A percentile compares a stretch with the other conserved stretches of the same genome.
Evolutionary conservation across 64 coral and sea anemone genomes (phyloP).

Genomic region (Porites lutea): DNA sequence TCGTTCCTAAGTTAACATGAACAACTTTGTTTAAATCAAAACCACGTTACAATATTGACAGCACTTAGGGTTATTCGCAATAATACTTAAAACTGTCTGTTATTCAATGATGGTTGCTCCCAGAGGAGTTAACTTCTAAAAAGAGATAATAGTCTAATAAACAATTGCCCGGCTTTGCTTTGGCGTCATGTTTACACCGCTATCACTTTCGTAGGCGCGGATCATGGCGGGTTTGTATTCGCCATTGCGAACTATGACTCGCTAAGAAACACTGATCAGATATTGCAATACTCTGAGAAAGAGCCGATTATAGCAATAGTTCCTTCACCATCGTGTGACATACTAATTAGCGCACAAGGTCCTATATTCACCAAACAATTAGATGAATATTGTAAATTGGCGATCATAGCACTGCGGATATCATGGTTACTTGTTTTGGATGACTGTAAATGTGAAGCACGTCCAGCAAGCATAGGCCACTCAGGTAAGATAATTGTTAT

Average conservation of each 20-base stretch:
- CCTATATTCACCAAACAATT: constrained; percentile 16
- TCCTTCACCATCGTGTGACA: not conserved
- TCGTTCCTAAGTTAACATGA: too few relatives aligned
- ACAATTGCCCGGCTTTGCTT: not conserved
- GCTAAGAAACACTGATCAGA: not conserved
- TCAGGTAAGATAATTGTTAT: not conserved
- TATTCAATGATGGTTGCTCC: not conserved
- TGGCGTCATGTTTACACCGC: constrained; percentile 7
- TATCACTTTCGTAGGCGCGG: not conserved
- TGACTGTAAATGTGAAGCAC: not conserved
- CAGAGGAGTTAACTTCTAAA: not conserved
- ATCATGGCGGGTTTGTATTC: not conserved
- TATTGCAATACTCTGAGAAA: constrained; percentile 1
- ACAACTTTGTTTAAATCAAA: too few relatives aligned
- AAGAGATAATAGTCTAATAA: not conserved
- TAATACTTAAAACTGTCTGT: not conserved
- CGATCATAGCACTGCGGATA: not conserved
- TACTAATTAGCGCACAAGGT: too few relatives aligned
- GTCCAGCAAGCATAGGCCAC: not conserved
- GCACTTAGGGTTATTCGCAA: not conserved
- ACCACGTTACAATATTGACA: too few relatives aligned
- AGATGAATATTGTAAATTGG: constrained; percentile 29
- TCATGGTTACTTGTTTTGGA: not conserved
- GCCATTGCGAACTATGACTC: constrained; percentile 19
- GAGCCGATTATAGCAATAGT: not conserved